phyloP scores from a whole-genome alignment of 2,888 invertebrate genomes.

The Latheticus oryzae region DNA sequence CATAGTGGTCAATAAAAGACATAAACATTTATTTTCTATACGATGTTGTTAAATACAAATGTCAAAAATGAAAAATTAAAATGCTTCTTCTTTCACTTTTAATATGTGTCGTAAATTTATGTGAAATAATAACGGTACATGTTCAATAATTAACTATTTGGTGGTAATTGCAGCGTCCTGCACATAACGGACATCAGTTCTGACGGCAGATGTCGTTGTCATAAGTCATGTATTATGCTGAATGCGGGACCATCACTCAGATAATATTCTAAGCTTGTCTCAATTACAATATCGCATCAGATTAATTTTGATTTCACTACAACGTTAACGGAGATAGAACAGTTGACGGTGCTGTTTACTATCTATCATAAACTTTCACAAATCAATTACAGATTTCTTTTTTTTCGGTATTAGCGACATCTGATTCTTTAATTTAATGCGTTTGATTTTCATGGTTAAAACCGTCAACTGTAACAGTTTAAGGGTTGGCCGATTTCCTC shows the following conservation, averaged over 20 bases:
- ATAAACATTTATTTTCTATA: too few relatives aligned
- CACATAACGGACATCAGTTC: conserved; percentile 37
- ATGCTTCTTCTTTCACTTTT: too few relatives aligned
- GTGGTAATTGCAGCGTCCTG: conserved; percentile 41
- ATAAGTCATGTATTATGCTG: conserved; percentile 38
- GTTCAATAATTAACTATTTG: conserved; percentile 42
- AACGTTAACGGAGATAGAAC: too few relatives aligned
- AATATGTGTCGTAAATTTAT: conserved; percentile 23
- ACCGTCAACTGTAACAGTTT: conserved; percentile 6
- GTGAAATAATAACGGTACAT: conserved; percentile 31
- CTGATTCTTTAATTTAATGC: too few relatives aligned
- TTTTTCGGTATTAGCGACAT: too few relatives aligned
- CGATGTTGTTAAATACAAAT: too few relatives aligned
- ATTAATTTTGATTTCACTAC: conserved; percentile 33
- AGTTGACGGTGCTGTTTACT: too few relatives aligned
- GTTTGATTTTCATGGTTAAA: too few relatives aligned
- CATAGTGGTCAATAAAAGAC: too few relatives aligned
- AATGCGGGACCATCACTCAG: conserved; percentile 36
- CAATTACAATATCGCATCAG: conserved; percentile 28
- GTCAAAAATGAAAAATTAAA: too few relatives aligned
- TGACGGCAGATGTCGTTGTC: conserved; percentile 39
- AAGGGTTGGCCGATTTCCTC: conserved; percentile 8
- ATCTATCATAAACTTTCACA: too few relatives aligned
- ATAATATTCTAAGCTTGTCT: conserved; percentile 35
- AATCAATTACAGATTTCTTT: too few relatives aligned